Base-by-base conservation (phyloP, 2,113 vertebrate genomes). In the Neodontobutis hainanensis region DNA sequence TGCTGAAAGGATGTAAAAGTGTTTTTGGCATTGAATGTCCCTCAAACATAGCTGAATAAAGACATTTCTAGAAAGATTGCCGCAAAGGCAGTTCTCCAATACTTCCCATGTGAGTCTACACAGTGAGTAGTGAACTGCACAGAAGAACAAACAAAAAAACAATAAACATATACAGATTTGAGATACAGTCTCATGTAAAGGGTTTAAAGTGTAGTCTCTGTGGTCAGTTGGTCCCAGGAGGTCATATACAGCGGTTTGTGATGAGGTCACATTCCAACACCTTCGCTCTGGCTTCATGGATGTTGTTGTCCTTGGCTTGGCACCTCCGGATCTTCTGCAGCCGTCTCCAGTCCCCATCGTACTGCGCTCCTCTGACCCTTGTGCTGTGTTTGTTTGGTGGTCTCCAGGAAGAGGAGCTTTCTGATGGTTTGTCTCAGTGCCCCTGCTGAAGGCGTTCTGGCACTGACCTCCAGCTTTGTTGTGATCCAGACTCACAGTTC, bases 331-430 rank as follows among this genome's bases (percentile, higher is more conserved):
- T 65, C 71, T 67, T 83, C 82, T 78, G 75, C 78, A 74, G 65
- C 36, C 40, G 19, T 73, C 73, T 36, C 27, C 52, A 56, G 50
- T 27, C 65, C 40, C 72, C 56, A 32, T 79, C 63, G 80, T 27
- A 1, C 45, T 43, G 45, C 65, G 62, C 73, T 73, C 77, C 38
- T 50, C 45, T 77, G 70, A 81, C 79, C 68, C 49, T 14, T 5
- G 68, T 3, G 0, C 64, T 61, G 46, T 81, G 81, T 83, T 84
- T 87, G 81, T 83, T 85, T 86, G 15, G 11, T 11, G 58, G 79
- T 86, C 61, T 84, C 85, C 81, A 84, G 85, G 85, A 84, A 77
- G 65, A 32, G 5, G 9, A 2, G 11, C 40, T 46, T 76, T 81
- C 65, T 75, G 63, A 62, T 70, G 65, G 62, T 53, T 60, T 84